A percentile compares a stretch with the other conserved stretches of the same genome.
Conservation (phyloP, 2,113 vertebrate species). For the Charadrius vociferus region DNA sequence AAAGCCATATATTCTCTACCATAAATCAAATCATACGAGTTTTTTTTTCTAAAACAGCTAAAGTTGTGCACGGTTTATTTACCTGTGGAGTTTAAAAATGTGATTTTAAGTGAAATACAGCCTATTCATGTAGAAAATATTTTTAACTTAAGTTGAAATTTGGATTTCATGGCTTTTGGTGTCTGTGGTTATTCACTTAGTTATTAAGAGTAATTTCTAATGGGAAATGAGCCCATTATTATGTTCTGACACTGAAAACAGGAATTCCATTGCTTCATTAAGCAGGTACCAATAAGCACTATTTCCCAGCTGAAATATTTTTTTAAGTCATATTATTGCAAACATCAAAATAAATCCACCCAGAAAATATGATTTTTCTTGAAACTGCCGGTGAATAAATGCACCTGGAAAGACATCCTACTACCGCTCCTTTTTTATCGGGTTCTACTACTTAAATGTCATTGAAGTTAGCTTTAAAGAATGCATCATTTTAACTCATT, state of each 20-base stretch:
- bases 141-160: not conserved
- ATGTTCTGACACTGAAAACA: not conserved
- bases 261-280: not conserved
- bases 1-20: not conserved
- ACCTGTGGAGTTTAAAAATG: not conserved
- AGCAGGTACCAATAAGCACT: not conserved
- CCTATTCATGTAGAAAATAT: not conserved
- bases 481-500: not conserved
- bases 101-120: not conserved
- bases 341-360: not conserved
- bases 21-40: not conserved
- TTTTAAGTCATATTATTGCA: not conserved
- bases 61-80: not conserved
- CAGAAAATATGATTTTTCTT: not conserved
- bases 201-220: not conserved
- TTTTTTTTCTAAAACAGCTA: not conserved
- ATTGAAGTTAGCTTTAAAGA: not conserved
- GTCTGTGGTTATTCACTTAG: not conserved
- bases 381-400: not conserved
- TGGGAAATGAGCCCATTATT: not conserved
- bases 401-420: not conserved
- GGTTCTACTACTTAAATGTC: not conserved
- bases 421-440: not conserved
- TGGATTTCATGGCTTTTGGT: not conserved
- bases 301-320: not conserved